A percentile compares a stretch with the other conserved stretches of the same genome.
These are phyloP conservation scores for Thecophora atra DNA, from an alignment of 2,888 invertebrate species.

Conservation along the genomic window DNA sequence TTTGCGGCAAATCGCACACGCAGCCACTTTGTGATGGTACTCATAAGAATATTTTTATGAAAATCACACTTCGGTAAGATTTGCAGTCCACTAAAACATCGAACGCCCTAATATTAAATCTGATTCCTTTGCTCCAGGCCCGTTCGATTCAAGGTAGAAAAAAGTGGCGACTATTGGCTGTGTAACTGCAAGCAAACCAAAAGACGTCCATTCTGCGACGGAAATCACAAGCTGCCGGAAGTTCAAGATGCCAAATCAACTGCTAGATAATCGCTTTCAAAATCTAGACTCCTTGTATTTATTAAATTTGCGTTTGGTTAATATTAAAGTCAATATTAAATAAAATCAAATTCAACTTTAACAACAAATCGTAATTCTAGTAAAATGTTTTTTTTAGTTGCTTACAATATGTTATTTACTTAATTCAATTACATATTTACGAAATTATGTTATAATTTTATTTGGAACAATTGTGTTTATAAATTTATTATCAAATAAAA, in stretches of 20 bases:
- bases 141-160: slow-evolving; percentile 81
- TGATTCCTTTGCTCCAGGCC: slow-evolving; percentile 71
- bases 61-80: slow-evolving; percentile 75
- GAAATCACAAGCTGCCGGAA: slow-evolving; percentile 82
- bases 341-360: too few relatives aligned
- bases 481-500: too few relatives aligned
- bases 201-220: slow-evolving; percentile 96
- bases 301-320: background rate
- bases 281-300: slow-evolving; percentile 18
- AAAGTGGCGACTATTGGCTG: slow-evolving; percentile 94
- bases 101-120: too few relatives aligned
- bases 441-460: too few relatives aligned
- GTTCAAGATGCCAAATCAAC: slow-evolving; percentile 74
- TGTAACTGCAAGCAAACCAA: slow-evolving; percentile 97
- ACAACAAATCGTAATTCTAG: background rate
- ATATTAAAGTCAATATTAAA: too few relatives aligned
- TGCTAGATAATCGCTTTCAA: slow-evolving; percentile 54
- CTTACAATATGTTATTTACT: too few relatives aligned
- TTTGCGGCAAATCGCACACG: slow-evolving; percentile 89
- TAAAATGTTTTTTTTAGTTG: too few relatives aligned
- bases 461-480: too few relatives aligned
- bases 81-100: too few relatives aligned
- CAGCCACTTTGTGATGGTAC: slow-evolving; percentile 97
- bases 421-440: too few relatives aligned
- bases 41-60: slow-evolving; percentile 80